A percentile compares a stretch with the other conserved stretches of the same genome.
These are phyloP conservation scores for Argyresthia goedartella DNA, from an alignment of 2,888 invertebrate species.

Conservation along the genomic window DNA sequence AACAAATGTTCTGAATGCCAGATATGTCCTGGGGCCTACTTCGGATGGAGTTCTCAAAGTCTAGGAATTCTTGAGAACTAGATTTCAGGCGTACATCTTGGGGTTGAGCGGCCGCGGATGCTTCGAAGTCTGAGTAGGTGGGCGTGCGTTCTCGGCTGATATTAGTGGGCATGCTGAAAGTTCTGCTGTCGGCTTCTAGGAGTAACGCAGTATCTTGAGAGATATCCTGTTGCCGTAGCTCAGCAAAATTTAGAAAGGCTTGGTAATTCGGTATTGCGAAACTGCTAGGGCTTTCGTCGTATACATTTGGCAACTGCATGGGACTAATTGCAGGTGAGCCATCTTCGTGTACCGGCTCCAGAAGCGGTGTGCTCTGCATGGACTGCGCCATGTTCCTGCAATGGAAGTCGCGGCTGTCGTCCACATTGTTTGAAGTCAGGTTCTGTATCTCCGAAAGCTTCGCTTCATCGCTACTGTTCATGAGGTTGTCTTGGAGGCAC, in stretches of 20 bases:
- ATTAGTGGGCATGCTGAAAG: no score
- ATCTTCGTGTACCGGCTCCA: slow-evolving; percentile 20
- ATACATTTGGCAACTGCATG: slow-evolving; percentile 25
- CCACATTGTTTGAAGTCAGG: slow-evolving; percentile 18
- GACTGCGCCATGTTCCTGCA: slow-evolving; percentile 39
- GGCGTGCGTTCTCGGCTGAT: no score
- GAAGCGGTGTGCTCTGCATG: slow-evolving; percentile 50
- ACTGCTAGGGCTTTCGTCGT: slow-evolving; percentile 17
- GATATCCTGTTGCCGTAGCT: slow-evolving; percentile 46
- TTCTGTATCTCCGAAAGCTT: slow-evolving; percentile 20
- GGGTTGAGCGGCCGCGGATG: no score
- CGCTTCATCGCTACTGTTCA: slow-evolving; percentile 21
- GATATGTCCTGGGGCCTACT: no score
- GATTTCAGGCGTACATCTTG: no score
- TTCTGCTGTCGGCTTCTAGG: no score
- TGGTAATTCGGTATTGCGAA: slow-evolving; percentile 34
- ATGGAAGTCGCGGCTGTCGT: slow-evolving; percentile 33
- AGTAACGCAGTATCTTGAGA: no score
- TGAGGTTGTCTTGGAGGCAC: slow-evolving; percentile 36
- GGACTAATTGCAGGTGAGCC: slow-evolving; percentile 29
- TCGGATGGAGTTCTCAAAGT: no score
- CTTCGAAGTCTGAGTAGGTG: no score
- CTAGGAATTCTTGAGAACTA: no score
- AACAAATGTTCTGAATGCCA: no score
- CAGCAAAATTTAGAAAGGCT: slow-evolving; percentile 39